These are phyloP conservation scores for Drosophila mayri DNA, from an alignment of 1,140 invertebrate species.

Conservation along the genomic window DNA sequence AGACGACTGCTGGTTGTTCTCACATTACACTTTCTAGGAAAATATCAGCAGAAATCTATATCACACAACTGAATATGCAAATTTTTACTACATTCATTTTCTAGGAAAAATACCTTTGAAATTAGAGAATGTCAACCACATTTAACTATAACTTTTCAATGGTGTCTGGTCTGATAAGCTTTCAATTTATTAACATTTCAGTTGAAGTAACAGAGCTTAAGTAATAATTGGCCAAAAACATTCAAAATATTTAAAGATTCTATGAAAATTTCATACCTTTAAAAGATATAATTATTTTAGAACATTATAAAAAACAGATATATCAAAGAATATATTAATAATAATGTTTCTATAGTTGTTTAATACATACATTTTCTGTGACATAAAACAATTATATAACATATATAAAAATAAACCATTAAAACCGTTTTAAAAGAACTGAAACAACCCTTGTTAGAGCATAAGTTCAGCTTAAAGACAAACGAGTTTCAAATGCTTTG, in stretches of 20 bases:
- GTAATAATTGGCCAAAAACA: too few relatives aligned
- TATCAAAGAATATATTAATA: not conserved
- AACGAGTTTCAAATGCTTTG: not conserved
- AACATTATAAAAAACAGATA: too few relatives aligned
- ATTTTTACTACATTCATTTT: not conserved
- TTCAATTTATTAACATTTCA: too few relatives aligned
- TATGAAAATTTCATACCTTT: too few relatives aligned
- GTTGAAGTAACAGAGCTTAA: too few relatives aligned
- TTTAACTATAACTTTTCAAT: not conserved
- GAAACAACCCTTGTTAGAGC: not conserved
- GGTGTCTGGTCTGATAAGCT: not conserved
- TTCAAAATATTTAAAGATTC: too few relatives aligned
- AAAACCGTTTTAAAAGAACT: too few relatives aligned
- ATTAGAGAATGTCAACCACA: not conserved
- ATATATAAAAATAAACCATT: not conserved
- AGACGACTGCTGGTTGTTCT: not conserved
- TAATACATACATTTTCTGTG: not conserved
- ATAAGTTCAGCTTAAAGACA: not conserved
- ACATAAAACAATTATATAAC: not conserved
- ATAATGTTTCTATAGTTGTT: not conserved
- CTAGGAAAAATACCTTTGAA: not conserved
- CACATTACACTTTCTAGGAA: not conserved
- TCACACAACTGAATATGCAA: slow-evolving; percentile 8
- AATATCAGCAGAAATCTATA: not conserved
- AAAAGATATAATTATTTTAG: too few relatives aligned